Percentiles rank a stretch among this genome's conserved stretches.
phyloP scores from a whole-genome alignment of 1,140 invertebrate genomes.

The Sitophilus oryzae region DNA sequence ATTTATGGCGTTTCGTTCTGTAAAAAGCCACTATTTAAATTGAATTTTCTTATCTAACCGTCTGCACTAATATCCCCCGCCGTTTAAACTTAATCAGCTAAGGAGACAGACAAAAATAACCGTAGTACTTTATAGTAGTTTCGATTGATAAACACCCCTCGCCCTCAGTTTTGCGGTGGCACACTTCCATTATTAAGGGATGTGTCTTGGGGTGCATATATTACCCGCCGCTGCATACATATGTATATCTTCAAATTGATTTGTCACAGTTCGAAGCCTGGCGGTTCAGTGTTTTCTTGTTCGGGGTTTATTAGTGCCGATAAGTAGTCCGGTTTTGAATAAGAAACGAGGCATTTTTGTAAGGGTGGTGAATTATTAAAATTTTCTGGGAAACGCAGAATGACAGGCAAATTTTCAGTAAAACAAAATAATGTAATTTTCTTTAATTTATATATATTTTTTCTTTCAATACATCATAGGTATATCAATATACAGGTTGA shows the following conservation, averaged over 20 bases:
- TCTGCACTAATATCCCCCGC: background rate
- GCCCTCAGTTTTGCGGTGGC: conserved; percentile 29
- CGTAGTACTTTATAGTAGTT: conserved; percentile 3
- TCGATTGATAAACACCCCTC: conserved; percentile 11
- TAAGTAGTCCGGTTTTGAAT: conserved; percentile 12
- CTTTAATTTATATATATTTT: too few relatives aligned
- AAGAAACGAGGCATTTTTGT: conserved; percentile 12
- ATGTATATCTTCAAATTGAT: conserved; percentile 47
- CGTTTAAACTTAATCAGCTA: background rate
- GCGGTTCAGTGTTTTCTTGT: conserved; percentile 35
- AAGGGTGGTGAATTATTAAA: background rate
- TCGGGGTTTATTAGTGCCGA: conserved; percentile 39
- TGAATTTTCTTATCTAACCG: background rate
- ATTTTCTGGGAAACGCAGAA: too few relatives aligned
- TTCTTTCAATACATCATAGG: too few relatives aligned
- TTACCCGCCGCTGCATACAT: conserved; percentile 43
- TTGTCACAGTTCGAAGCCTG: conserved; percentile 43
- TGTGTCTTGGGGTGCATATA: conserved; percentile 40
- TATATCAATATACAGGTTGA: too few relatives aligned
- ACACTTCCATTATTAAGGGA: conserved; percentile 40
- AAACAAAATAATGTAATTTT: too few relatives aligned
- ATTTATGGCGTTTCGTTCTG: too few relatives aligned
- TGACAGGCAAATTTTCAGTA: too few relatives aligned
- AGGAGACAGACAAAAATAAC: conserved; percentile 10
- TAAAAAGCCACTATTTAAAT: background rate